Percentiles rank a stretch among this genome's conserved stretches.
phyloP scores from a whole-genome alignment of 2,113 vertebrate genomes.

The Prietella phreatophila region DNA sequence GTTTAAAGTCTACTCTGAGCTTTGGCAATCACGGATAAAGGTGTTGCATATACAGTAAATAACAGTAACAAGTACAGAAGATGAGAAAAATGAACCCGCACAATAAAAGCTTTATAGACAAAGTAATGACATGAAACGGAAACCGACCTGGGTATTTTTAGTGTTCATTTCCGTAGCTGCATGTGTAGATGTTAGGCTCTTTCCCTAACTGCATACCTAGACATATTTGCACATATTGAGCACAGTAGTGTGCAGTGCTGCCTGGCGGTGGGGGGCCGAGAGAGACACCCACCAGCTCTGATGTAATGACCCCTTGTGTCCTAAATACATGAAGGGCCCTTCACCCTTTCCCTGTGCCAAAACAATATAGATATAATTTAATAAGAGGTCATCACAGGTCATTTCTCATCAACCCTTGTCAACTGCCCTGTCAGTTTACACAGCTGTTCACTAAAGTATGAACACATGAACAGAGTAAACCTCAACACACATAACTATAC shows the following conservation, averaged over 20 bases:
- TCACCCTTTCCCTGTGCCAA: not conserved
- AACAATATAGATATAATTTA: not conserved
- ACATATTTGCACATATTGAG: not conserved
- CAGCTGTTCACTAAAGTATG: not conserved
- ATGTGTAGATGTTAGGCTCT: constrained; percentile 33
- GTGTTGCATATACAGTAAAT: not conserved
- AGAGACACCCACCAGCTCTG: not conserved
- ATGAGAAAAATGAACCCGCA: not conserved
- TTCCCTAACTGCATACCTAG: not conserved
- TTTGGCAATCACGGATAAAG: not conserved
- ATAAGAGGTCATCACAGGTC: not conserved
- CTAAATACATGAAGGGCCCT: not conserved
- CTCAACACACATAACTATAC: not conserved
- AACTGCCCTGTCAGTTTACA: not conserved
- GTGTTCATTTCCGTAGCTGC: constrained; percentile 23
- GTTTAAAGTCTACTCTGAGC: not conserved
- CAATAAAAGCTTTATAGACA: not conserved
- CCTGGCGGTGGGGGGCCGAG: not conserved
- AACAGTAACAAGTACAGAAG: no score
- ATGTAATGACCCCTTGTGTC: not conserved
- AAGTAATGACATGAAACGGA: constrained; percentile 14
- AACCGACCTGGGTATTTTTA: constrained; percentile 8
- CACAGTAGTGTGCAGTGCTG: not conserved
- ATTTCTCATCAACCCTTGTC: not conserved
- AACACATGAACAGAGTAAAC: not conserved